A percentile compares a stretch with the other conserved stretches of the same genome.
Evolutionary conservation across 2,113 vertebrate species (phyloP).

Genomic region (Toxostoma redivivum): DNA sequence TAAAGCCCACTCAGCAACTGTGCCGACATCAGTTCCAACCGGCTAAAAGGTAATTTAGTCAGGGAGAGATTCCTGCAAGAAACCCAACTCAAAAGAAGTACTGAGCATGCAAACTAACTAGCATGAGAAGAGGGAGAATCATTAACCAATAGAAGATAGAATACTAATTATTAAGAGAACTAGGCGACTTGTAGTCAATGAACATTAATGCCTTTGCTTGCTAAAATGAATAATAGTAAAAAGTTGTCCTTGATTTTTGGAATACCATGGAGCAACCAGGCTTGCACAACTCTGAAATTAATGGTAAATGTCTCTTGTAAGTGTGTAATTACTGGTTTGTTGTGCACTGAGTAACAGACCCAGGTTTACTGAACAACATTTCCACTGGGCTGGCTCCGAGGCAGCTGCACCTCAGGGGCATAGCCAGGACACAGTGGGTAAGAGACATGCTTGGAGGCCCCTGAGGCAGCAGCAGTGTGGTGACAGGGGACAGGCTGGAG

Average conservation of each 20-base stretch:
- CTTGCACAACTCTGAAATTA: not conserved
- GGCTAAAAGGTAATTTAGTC: not conserved
- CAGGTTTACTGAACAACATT: not conserved
- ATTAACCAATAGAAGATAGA: not conserved
- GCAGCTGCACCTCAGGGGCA: not conserved
- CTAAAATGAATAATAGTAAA: not conserved
- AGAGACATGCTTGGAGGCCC: not conserved
- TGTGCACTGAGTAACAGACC: not conserved
- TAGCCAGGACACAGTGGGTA: not conserved
- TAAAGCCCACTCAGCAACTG: not conserved
- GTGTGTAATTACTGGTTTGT: not conserved
- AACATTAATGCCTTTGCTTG: not conserved
- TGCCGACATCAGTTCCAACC: not conserved
- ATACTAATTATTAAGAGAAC: not conserved
- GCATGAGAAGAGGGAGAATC: not conserved
- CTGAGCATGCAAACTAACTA: not conserved
- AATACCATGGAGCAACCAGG: not conserved
- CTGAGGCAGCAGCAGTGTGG: fast-evolving
- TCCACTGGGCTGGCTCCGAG: not conserved
- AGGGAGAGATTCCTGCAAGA: not conserved
- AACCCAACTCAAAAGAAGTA: not conserved
- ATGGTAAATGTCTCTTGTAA: not conserved
- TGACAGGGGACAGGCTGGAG: not conserved
- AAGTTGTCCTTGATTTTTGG: not conserved
- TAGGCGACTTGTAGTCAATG: not conserved